These are phyloP conservation scores for Labeo rohita DNA, from an alignment of 2,113 vertebrate species.

Conservation along the genomic window DNA sequence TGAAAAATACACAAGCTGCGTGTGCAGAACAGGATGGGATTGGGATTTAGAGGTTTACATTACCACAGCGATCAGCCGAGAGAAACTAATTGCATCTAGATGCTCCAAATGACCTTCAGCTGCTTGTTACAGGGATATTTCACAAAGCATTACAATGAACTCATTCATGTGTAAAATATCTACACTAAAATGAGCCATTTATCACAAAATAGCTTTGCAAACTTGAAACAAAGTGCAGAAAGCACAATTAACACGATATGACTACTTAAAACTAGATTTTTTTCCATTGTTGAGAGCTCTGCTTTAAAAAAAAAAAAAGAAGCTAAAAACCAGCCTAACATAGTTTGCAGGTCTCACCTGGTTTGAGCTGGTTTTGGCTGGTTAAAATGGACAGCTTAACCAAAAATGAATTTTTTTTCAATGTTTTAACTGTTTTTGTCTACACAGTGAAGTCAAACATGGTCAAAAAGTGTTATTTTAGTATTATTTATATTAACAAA, in stretches of 20 bases:
- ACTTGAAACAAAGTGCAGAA: neutral
- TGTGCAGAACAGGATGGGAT: neutral
- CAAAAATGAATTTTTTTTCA: no score
- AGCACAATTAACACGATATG: neutral
- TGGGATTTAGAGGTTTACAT: constrained; percentile 28
- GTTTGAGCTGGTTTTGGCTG: neutral
- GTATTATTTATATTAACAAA: no score
- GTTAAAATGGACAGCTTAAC: no score
- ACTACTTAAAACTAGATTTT: neutral
- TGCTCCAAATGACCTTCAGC: constrained; percentile 2
- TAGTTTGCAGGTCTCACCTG: neutral
- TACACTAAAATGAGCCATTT: neutral
- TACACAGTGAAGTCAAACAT: no score
- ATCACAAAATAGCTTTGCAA: neutral
- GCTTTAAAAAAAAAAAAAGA: neutral
- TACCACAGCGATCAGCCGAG: neutral
- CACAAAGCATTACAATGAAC: neutral
- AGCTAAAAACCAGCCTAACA: neutral
- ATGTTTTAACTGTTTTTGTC: no score
- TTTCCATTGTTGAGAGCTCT: neutral
- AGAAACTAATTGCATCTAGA: constrained; percentile 22
- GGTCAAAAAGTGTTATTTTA: no score
- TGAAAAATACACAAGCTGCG: constrained; percentile 14
- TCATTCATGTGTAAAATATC: neutral
- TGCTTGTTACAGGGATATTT: neutral